These are phyloP conservation scores for Sturnus vulgaris DNA, from an alignment of 2,113 vertebrate species.

Conservation along the genomic window DNA sequence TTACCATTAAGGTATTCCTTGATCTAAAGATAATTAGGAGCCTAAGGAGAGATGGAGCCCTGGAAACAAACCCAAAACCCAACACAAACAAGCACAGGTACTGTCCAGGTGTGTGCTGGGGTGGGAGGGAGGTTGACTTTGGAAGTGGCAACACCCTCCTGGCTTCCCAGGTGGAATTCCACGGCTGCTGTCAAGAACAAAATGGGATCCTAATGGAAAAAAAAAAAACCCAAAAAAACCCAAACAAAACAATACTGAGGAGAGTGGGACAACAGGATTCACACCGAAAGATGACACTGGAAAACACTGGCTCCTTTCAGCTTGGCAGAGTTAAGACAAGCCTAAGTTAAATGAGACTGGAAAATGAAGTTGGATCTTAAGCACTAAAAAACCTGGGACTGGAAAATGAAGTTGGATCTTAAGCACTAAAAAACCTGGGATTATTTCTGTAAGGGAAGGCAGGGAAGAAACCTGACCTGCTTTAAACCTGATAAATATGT, in stretches of 20 bases:
- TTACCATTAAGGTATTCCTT: neutral
- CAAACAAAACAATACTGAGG: neutral
- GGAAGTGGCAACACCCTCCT: neutral
- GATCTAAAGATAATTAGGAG: neutral
- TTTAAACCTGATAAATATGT: neutral
- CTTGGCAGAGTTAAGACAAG: neutral
- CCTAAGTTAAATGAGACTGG: neutral
- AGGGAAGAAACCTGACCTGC: neutral
- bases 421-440: fast-evolving
- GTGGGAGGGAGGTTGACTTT: neutral
- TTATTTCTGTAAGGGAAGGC: neutral
- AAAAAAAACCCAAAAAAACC: no score
- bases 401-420: neutral
- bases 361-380: neutral
- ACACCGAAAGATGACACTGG: neutral
- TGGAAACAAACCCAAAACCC: neutral
- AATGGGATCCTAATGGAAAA: neutral
- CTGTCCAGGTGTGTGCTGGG: neutral
- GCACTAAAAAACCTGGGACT: fast-evolving
- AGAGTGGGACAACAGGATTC: neutral
- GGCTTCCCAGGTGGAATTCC: neutral
- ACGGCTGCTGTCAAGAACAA: neutral
- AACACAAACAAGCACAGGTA: neutral
- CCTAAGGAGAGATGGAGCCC: fast-evolving
- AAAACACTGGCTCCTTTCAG: neutral